These are phyloP conservation scores for Incurvaria masculella DNA, from an alignment of 2,888 invertebrate species.

Conservation along the genomic window DNA sequence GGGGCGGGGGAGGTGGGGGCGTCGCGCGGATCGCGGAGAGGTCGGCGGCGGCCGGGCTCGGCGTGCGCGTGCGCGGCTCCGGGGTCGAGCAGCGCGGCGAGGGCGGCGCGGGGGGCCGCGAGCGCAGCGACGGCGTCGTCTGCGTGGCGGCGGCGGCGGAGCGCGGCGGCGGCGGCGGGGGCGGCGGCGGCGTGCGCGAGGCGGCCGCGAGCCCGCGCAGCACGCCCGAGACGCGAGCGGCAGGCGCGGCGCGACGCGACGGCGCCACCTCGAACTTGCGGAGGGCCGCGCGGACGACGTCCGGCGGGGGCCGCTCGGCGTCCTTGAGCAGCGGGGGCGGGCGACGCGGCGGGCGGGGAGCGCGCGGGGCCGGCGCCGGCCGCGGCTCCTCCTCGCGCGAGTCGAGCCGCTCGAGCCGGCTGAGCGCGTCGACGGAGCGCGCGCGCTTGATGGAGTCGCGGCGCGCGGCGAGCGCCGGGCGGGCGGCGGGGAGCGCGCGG, in stretches of 20 bases:
- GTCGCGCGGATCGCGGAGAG: conserved; percentile 11
- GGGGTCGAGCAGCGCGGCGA: conserved; percentile 22
- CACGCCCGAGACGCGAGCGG: conserved; percentile 46
- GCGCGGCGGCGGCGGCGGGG: conserved; percentile 25
- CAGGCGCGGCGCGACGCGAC: conserved; percentile 49
- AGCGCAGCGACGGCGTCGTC: conserved; percentile 13
- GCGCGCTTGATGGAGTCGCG: conserved; percentile 74
- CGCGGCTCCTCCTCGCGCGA: conserved; percentile 55
- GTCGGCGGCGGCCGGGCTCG: conserved; percentile 10
- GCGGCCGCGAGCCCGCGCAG: conserved; percentile 29
- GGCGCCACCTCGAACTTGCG: conserved; percentile 77
- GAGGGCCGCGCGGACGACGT: conserved; percentile 83
- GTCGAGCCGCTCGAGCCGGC: conserved; percentile 56
- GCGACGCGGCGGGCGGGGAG: conserved; percentile 32
- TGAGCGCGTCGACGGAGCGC: conserved; percentile 80
- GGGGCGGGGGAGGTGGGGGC: conserved; percentile 20
- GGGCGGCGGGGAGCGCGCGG: conserved; percentile 19
- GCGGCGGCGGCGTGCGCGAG: conserved; percentile 35
- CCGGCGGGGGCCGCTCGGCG: conserved; percentile 81
- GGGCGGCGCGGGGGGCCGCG: conserved; percentile 17
- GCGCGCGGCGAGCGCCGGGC: conserved; percentile 44
- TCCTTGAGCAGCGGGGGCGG: conserved; percentile 66
- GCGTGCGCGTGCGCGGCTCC: conserved; percentile 16
- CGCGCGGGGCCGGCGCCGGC: conserved; percentile 30
- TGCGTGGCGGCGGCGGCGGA: conserved; percentile 13